These are phyloP conservation scores for Plecturocebus donacophilus DNA, from an alignment of 2,113 vertebrate species.

Conservation along the genomic window DNA sequence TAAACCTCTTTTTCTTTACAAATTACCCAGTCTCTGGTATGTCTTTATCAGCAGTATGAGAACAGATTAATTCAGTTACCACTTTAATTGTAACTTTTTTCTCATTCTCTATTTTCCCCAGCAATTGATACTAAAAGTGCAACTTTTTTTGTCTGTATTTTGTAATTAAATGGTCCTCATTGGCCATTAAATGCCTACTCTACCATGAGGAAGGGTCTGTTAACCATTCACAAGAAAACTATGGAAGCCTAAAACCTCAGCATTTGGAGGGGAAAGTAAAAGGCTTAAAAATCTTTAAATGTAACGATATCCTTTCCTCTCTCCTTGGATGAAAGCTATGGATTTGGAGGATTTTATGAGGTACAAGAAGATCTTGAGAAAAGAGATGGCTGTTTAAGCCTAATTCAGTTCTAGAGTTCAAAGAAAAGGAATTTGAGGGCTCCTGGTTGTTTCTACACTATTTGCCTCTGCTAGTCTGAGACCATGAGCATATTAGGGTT, in stretches of 20 bases:
- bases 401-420: background rate
- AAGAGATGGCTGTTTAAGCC: background rate
- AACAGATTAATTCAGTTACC: background rate
- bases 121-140: constrained; percentile 2
- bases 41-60: too few relatives aligned
- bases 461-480: background rate
- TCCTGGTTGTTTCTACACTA: background rate
- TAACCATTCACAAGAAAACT: background rate
- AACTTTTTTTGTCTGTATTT: background rate
- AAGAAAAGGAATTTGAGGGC: background rate
- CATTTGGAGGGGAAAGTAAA: background rate
- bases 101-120: background rate
- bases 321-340: background rate
- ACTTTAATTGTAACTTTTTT: constrained; percentile 18
- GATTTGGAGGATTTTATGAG: background rate
- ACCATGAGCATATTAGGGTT: background rate
- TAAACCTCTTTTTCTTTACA: too few relatives aligned
- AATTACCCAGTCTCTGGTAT: too few relatives aligned
- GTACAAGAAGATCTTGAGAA: background rate
- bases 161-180: background rate
- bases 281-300: background rate
- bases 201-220: background rate
- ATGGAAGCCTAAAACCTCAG: background rate
- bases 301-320: background rate
- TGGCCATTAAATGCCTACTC: background rate